These are phyloP conservation scores for Coptodon bakossiorum DNA, from an alignment of 2,113 vertebrate genomes.

Conservation along the genomic window DNA sequence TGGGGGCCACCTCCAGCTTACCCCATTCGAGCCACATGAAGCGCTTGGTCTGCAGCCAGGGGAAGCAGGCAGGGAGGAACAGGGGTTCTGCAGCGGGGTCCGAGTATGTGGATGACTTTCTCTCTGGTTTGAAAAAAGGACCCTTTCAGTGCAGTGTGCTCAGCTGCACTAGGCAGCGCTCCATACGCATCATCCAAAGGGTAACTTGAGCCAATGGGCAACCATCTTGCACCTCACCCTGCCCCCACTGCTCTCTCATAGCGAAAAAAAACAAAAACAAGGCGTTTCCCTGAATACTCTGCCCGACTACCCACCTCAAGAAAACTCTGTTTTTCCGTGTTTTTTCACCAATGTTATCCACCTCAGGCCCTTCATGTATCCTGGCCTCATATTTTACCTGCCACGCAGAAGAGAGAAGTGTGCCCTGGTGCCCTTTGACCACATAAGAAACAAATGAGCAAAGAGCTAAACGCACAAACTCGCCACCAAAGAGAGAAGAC, in stretches of 20 bases:
- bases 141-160: constrained; percentile 67
- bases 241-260: constrained; percentile 13
- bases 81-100: constrained; percentile 52
- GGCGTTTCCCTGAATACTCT: constrained; percentile 49
- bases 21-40: constrained; percentile 64
- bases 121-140: constrained; percentile 54
- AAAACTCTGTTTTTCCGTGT: not conserved
- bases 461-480: not conserved
- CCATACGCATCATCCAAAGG: constrained; percentile 56
- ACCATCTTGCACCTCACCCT: constrained; percentile 29
- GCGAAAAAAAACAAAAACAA: constrained; percentile 57
- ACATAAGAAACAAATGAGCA: not conserved
- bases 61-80: constrained; percentile 67
- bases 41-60: constrained; percentile 60
- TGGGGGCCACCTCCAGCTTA: constrained; percentile 61
- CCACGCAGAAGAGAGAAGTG: not conserved
- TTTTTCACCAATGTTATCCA: constrained; percentile 8
- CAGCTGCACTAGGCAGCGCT: constrained; percentile 68
- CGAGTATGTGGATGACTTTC: constrained; percentile 50
- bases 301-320: not conserved
- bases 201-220: constrained; percentile 65
- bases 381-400: constrained; percentile 45
- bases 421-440: constrained; percentile 2
- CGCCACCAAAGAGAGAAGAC: not conserved
- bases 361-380: constrained; percentile 16